phyloP scores from a whole-genome alignment of 2,888 invertebrate genomes.

The Sicus ferrugineus region DNA sequence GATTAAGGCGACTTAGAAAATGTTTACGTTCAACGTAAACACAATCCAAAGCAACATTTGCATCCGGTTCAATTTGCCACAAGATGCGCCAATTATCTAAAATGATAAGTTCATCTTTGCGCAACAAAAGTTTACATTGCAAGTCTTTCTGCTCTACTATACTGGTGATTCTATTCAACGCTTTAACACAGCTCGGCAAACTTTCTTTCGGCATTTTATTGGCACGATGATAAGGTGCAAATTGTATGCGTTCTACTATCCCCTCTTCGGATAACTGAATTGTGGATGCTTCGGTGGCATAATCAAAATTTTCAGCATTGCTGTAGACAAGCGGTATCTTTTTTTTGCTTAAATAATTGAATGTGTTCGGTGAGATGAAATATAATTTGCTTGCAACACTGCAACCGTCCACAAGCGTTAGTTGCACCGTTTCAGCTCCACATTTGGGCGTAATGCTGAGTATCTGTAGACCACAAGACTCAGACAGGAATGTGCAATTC shows the following conservation, averaged over 20 bases:
- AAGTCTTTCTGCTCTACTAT: slow-evolving; percentile 65
- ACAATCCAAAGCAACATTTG: slow-evolving; percentile 27
- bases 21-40: slow-evolving; percentile 40
- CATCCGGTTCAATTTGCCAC: slow-evolving; percentile 62
- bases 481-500: slow-evolving; percentile 39
- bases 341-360: slow-evolving; percentile 25
- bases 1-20: slow-evolving; percentile 36
- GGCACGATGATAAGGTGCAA: slow-evolving; percentile 38
- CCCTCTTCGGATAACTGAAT: slow-evolving; percentile 13
- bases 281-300: slow-evolving; percentile 16
- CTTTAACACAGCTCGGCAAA: slow-evolving; percentile 68
- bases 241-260: slow-evolving; percentile 31
- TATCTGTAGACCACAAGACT: slow-evolving; percentile 38
- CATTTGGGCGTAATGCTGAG: slow-evolving; percentile 15
- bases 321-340: slow-evolving; percentile 15
- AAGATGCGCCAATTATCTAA: slow-evolving; percentile 79
- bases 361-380: not conserved
- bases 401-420: slow-evolving; percentile 19
- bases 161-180: slow-evolving; percentile 65
- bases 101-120: slow-evolving; percentile 73
- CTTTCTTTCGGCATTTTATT: slow-evolving; percentile 66
- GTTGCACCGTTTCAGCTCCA: not conserved
- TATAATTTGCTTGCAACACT: slow-evolving; percentile 4
- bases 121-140: slow-evolving; percentile 68
- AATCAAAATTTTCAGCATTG: slow-evolving; percentile 13